A percentile compares a stretch with the other conserved stretches of the same genome.
Evolutionary conservation across 2,888 invertebrate genomes (phyloP).

Genomic region (Sclerodermus sp.): DNA sequence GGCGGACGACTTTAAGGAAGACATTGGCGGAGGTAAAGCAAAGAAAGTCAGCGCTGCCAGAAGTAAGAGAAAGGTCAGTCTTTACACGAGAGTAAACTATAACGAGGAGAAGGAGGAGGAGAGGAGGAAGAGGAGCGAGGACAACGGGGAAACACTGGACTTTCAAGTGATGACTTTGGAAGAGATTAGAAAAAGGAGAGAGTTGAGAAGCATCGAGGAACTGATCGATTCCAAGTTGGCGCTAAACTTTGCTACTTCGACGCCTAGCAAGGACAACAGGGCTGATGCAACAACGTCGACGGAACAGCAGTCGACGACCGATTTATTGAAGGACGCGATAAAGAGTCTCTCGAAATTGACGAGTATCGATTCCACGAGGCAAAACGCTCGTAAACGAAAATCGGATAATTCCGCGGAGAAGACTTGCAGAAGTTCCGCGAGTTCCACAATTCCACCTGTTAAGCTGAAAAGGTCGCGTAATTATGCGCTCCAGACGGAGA

Average conservation of each 20-base stretch:
- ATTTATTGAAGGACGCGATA: no score
- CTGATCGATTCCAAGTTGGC: no score
- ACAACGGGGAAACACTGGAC: conserved; percentile 36
- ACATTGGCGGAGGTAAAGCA: conserved; percentile 46
- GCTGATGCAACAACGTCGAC: no score
- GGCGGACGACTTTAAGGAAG: conserved; percentile 40
- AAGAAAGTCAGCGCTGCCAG: conserved; percentile 23
- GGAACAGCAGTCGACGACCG: no score
- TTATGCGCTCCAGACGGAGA: no score
- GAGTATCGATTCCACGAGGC: no score
- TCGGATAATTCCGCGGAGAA: no score
- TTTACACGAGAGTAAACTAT: conserved; percentile 15
- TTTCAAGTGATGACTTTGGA: conserved; percentile 62
- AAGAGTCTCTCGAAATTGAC: no score
- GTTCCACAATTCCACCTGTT: conserved; percentile 31
- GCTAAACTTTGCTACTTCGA: no score
- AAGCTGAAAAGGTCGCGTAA: conserved; percentile 32
- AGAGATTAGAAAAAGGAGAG: conserved; percentile 55
- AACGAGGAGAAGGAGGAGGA: conserved; percentile 2
- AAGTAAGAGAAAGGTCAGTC: conserved; percentile 16
- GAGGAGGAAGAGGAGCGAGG: neutral
- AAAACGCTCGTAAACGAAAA: no score
- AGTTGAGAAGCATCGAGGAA: conserved; percentile 7
- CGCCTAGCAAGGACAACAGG: no score
- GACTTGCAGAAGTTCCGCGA: no score